Evolutionary conservation across 2,888 invertebrate species (phyloP).

Genomic region (Archips crataeganus): DNA sequence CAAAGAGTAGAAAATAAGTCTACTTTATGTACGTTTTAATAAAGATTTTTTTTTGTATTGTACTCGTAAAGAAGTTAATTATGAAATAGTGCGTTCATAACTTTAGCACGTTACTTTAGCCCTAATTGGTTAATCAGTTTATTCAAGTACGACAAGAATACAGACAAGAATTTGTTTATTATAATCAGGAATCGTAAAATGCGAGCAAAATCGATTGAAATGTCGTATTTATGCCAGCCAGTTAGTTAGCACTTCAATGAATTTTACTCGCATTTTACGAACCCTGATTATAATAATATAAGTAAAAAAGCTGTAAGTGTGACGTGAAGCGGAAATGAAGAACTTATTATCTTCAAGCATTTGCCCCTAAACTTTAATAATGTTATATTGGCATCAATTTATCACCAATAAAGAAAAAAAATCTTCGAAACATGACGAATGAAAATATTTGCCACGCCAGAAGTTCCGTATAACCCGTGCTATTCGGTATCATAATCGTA

Average conservation of each 20-base stretch:
- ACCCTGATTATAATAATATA: no score
- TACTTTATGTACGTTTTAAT: no score
- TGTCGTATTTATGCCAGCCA: no score
- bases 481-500: slow-evolving; percentile 21
- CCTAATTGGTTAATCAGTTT: not conserved
- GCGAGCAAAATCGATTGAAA: no score
- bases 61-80: not conserved
- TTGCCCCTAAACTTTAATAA: slow-evolving; percentile 4
- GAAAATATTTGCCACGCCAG: slow-evolving; percentile 52
- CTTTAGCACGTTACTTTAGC: not conserved
- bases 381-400: slow-evolving; percentile 17
- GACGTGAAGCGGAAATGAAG: not conserved
- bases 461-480: slow-evolving; percentile 20
- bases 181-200: not conserved
- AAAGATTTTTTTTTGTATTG: no score
- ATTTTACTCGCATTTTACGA: no score
- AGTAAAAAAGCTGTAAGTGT: not conserved
- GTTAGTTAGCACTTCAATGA: no score
- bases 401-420: slow-evolving; percentile 42
- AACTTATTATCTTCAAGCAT: not conserved
- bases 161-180: not conserved
- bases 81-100: not conserved
- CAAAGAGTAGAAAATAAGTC: not conserved
- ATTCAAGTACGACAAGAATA: not conserved
- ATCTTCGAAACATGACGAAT: slow-evolving; percentile 56